phyloP scores from a whole-genome alignment of 2,113 vertebrate genomes.

The Sporophila hypoxantha region DNA sequence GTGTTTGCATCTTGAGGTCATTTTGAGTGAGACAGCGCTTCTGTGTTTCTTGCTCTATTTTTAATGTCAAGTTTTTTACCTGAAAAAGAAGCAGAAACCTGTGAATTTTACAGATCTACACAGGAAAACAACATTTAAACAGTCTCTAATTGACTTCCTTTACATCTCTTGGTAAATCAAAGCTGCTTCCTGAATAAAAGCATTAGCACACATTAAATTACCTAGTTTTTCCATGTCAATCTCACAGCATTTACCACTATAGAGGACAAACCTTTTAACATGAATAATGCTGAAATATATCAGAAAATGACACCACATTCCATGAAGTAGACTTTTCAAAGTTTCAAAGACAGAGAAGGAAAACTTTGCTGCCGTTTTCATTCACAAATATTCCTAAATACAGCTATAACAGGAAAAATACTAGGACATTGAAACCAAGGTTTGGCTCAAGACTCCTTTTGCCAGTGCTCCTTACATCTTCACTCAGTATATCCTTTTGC shows the following conservation, averaged over 20 bases:
- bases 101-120: background rate
- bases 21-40: slow-evolving; percentile 93
- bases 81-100: slow-evolving; percentile 56
- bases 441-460: background rate
- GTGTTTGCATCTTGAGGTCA: slow-evolving; percentile 92
- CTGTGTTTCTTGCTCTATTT: slow-evolving; percentile 96
- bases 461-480: slow-evolving; percentile 78
- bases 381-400: background rate
- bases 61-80: slow-evolving; percentile 93
- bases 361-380: background rate
- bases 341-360: background rate
- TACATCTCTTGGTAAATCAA: background rate
- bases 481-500: slow-evolving; percentile 87
- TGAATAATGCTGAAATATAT: background rate
- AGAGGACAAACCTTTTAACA: background rate
- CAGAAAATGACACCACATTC: background rate
- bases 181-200: background rate
- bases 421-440: background rate
- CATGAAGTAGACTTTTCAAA: background rate
- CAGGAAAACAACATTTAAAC: background rate
- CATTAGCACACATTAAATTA: background rate
- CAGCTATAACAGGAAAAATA: background rate
- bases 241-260: background rate
- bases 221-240: background rate
- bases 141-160: background rate